Base-by-base conservation (phyloP, 2,113 vertebrate species). In the Marmota monax region DNA sequence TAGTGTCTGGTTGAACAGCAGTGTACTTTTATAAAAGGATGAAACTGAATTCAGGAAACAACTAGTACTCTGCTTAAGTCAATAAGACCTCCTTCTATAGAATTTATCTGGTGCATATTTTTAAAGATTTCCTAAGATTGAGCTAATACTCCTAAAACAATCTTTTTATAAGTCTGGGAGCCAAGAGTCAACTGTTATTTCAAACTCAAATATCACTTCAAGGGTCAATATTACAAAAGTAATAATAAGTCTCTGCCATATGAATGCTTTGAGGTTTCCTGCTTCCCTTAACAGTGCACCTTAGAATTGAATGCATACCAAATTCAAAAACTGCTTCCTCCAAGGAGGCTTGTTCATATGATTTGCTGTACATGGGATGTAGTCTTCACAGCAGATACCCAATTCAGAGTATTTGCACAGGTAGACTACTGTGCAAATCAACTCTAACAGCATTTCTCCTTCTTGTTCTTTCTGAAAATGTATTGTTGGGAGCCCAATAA, bases 401-500 rank as follows among this genome's bases (percentile, higher is more conserved):
- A 82, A 18, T 45, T 2, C n/a, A 51, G 4, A 23, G 27, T 20
- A 18, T 10, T 34, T 39, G 39, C 39, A 39, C 39, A 16, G 61
- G 27, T 25, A 94, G 58, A 87, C 56, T 80, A 12, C 37, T 67
- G 7, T 76, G 76, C 16, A 4, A 5, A 90, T 86, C 61, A 70
- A 72, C 56, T 74, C 88, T 37, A 76, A 72, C 7, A 51, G 9
- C 3, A 56, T 73, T 65, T 39, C 12, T 74, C 11, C 20, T 65
- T 51, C 65, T 42, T 12, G 37, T 65, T 91, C 11, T 37, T 90
- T 79, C 29, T 65, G 27, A 29, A 95, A 17, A 65, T 53, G 4
- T 23, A 65, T 95, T 70, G 34, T 48, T 90, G 17, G 22, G 61
- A 89, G 13, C 9, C 13, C 39, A 95, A 92, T 92, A 97, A 95